Evolutionary conservation across 35 echinoderm and acorn worm species (phyloP).

Genomic region (Acanthaster planci): DNA sequence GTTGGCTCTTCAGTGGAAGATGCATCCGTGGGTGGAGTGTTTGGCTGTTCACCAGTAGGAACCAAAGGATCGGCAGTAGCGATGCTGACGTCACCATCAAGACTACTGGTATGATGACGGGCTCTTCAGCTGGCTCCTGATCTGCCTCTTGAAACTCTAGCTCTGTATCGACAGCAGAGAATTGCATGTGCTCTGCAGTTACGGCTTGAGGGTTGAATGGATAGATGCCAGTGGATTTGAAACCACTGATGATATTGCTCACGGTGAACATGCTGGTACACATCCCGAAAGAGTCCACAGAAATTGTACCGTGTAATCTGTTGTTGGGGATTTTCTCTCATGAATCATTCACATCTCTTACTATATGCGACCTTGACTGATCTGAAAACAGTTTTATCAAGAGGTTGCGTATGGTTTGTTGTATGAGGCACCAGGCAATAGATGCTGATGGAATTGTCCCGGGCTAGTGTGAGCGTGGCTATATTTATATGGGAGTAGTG

Average conservation of each 20-base stretch:
- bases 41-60: too few species aligned
- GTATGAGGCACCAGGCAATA: conserved; percentile 52
- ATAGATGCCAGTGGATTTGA: conserved; percentile 54
- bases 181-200: conserved; percentile 46
- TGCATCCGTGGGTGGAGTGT: too few species aligned
- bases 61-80: too few species aligned
- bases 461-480: conserved; percentile 34
- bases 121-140: too few species aligned
- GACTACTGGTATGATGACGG: too few species aligned
- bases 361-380: conserved; percentile 56
- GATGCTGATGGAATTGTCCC: conserved; percentile 35
- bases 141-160: too few species aligned
- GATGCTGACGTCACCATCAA: too few species aligned
- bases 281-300: conserved; percentile 12
- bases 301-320: conserved; percentile 64
- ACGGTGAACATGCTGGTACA: conserved; percentile 23
- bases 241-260: conserved; percentile 59
- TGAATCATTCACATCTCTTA: conserved; percentile 53
- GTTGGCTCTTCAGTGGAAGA: too few species aligned
- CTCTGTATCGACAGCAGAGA: conserved; percentile 49
- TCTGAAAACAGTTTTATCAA: conserved; percentile 57
- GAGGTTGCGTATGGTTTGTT: conserved; percentile 64
- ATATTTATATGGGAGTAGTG: conserved; percentile 41
- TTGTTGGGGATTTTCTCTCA: conserved; percentile 60
- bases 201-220: conserved; percentile 57